Evolutionary conservation across 2,797 vertebrate species (phyloP), one percentile per base, ranked within the genome.

Genomic region (Enteromius unitaeniatus): DNA sequence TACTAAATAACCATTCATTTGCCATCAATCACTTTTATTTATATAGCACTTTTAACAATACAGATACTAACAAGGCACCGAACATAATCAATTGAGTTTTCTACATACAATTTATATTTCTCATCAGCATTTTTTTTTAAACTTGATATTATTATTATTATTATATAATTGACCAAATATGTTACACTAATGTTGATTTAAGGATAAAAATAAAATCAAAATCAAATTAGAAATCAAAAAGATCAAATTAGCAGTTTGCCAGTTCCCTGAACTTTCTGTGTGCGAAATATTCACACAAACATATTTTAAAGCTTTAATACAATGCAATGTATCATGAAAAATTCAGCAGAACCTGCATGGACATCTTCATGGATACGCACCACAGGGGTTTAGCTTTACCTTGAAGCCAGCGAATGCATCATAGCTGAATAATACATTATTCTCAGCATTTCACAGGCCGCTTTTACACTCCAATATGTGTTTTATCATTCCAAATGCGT

Each of bases 221-320:
- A 31, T 31, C 90, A 90, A 77, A 89, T 90, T 88, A 88, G 90
- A n/a, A n/a, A n/a, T n/a, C n/a, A 90, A 92, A 88, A 90, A 92
- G 90, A 87, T 85, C 85, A 68, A 69, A 31, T 7, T 19, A 31
- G 65, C 42, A 49, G 31, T 37, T 51, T 37, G 26, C 51, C 31
- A 70, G 34, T 34, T 68, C n/a, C 14, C 10, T 23, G 23, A 53
- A 40, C 45, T n/a, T 15, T 23, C 47, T 37, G 17, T 49, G 34
- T n/a, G 23, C 34, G 74, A 83, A 82, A 81, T 58, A 83, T 78
- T 58, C 31, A 1, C 15, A 81, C 31, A 34, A 49, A 17, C 14
- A 31, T 64, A 26, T 62, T 62, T 31, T 68, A 76, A 62, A 89
- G 88, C 88, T 88, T 72, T 83, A 53, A 70, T 62, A 84, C 86